Evolutionary conservation across 2,888 invertebrate genomes (phyloP), one percentile per base, ranked within the genome.

Genomic region (Cephus sareptanus): DNA sequence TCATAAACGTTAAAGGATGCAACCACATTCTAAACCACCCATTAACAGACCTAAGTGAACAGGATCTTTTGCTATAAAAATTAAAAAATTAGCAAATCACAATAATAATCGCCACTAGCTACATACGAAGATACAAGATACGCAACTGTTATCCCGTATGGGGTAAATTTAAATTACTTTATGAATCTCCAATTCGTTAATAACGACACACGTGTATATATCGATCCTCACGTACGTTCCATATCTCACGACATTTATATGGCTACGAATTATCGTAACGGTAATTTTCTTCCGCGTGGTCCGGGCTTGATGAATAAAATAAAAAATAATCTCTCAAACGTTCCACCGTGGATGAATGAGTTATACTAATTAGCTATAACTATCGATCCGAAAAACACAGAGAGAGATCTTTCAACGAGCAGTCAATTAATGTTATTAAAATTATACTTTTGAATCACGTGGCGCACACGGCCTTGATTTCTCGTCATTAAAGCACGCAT

Each of bases 331-430:
- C 71, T 6, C 6, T 12, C 71, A 15, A 15, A 33, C 70, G 23
- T 30, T 71, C 33, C 4, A 31, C 31, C 71, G 31, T 1, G 33
- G 71, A 31, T 34, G 6, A 56, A 56, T 56, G 56, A 56, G 56
- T 23, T 56, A 31, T 31, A 85, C 85, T 89, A 89, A 89, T 89
- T 88, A 88, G 86, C 77, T 81, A 84, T 87, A 89, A 90, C 89
- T 89, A 90, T 56, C 56, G 56, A 56, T 56, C 23, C 23, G 56
- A 56, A 56, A 56, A 56, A 9, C 56, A 23, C 56, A 56, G 56
- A 40, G 15, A 40, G 40, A 56, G 9, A 56, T 56, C 23, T 23
- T 23, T 23, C 56, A 9, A 2, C 56, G 9, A 56, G 56, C 56
- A 56, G 56, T 23, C 23, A 23, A 56, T 56, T 56, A 56, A 23